A percentile compares a stretch with the other conserved stretches of the same genome.
Conservation (phyloP, 2,797 vertebrate species). For the Sciurus vulgaris region DNA sequence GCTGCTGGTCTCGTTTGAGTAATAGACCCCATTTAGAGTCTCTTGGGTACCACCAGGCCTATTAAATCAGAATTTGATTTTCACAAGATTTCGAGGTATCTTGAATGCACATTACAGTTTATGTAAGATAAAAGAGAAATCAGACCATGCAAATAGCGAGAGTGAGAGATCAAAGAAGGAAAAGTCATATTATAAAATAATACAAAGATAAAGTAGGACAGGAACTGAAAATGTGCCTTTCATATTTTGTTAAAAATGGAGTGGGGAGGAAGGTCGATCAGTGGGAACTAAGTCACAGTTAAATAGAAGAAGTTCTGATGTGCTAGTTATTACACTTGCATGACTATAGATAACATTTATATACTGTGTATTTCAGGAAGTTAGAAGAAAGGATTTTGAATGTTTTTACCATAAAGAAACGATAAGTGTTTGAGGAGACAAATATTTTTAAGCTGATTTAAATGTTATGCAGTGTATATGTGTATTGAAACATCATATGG, state of each 20-base stretch:
- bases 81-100: constrained; percentile 6
- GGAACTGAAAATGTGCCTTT: constrained; percentile 23
- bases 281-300: neutral
- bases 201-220: neutral
- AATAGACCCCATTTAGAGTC: neutral
- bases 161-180: neutral
- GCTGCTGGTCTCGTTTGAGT: neutral
- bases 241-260: neutral
- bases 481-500: neutral
- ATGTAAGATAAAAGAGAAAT: neutral
- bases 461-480: neutral
- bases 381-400: neutral
- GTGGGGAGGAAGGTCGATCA: neutral
- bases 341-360: neutral
- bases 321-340: neutral
- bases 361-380: neutral
- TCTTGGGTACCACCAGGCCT: neutral
- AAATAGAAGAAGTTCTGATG: neutral
- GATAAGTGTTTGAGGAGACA: no score
- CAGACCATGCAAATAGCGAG: neutral
- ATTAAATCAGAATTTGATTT: constrained; percentile 22
- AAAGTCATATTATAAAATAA: neutral
- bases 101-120: neutral
- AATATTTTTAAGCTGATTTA: no score
- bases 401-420: neutral